A percentile compares a stretch with the other conserved stretches of the same genome.
Evolutionary conservation across 2,888 invertebrate genomes (phyloP).

Genomic region (Dicyrtomina minuta): DNA sequence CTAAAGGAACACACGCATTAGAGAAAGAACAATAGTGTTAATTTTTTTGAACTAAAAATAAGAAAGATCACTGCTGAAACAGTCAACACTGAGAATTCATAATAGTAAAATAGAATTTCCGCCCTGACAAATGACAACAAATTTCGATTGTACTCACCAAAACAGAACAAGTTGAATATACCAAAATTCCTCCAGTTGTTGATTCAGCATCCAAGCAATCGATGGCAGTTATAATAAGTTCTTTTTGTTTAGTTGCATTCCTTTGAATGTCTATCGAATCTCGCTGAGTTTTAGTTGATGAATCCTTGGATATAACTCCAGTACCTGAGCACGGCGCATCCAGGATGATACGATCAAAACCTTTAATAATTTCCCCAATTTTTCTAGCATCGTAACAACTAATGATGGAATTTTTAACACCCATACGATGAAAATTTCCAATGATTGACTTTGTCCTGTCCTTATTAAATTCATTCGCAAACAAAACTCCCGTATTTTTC

Average conservation of each 20-base stretch:
- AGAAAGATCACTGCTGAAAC: background rate
- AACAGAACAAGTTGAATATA: constrained; percentile 98
- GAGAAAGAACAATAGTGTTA: background rate
- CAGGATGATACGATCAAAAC: constrained; percentile 91
- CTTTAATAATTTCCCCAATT: constrained; percentile 74
- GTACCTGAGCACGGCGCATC: constrained; percentile 99
- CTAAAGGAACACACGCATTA: constrained; percentile 56
- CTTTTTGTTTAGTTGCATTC: constrained; percentile 88
- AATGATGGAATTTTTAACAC: constrained; percentile 89
- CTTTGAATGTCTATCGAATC: constrained; percentile 85
- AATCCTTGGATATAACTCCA: constrained; percentile 96
- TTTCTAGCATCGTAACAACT: constrained; percentile 86
- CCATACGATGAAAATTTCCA: constrained; percentile 94
- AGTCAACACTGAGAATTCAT: background rate
- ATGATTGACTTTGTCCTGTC: constrained; percentile 88
- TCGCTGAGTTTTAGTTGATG: constrained; percentile 89
- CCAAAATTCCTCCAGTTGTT: constrained; percentile 87
- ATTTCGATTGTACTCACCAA: constrained; percentile 61
- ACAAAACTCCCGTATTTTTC: constrained; percentile 95
- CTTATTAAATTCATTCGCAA: constrained; percentile 92
- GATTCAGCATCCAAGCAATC: constrained; percentile 93
- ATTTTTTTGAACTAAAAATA: too few relatives aligned
- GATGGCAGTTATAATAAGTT: constrained; percentile 91
- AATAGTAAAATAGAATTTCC: too few relatives aligned
- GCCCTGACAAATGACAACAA: too few relatives aligned